Percentiles rank a stretch among this genome's conserved stretches.
Conservation (phyloP, 2,797 vertebrate genomes). For the Centroberyx gerrardi region DNA sequence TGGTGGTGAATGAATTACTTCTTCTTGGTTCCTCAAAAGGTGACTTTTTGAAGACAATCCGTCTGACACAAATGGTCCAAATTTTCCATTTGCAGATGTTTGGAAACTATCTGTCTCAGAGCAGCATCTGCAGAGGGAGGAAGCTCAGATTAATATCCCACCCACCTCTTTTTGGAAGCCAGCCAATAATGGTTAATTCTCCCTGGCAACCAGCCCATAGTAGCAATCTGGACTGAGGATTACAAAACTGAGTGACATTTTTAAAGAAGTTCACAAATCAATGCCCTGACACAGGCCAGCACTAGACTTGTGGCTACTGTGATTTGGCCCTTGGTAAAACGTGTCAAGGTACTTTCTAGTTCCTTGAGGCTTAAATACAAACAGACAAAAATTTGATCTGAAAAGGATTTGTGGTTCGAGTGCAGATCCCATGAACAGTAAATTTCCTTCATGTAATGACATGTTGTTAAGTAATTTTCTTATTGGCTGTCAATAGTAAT, state of each 20-base stretch:
- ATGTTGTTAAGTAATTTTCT: not conserved
- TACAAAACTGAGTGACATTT: conserved; percentile 53
- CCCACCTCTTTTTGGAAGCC: conserved; percentile 51
- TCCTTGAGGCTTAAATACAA: no score
- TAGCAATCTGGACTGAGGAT: conserved; percentile 66
- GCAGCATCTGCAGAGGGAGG: conserved; percentile 11
- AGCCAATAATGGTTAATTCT: conserved; percentile 33
- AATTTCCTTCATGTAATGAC: conserved; percentile 6
- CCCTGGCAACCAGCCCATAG: conserved; percentile 53
- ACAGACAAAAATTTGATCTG: no score
- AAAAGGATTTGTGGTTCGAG: conserved; percentile 4
- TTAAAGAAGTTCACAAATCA: conserved; percentile 40
- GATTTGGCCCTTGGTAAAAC: conserved; percentile 35
- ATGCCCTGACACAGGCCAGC: conserved; percentile 20
- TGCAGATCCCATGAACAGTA: conserved; percentile 35
- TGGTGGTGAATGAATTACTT: not conserved
- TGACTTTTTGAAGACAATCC: not conserved
- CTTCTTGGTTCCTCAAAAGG: not conserved
- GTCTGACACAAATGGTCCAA: not conserved
- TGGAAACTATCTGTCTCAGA: not conserved
- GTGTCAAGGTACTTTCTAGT: no score
- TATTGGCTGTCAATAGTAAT: not conserved
- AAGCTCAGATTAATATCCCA: conserved; percentile 43
- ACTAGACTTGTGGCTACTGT: conserved; percentile 44
- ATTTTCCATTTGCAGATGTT: conserved; percentile 18